These are phyloP conservation scores for Neuroterus valhalla DNA, from an alignment of 1,140 invertebrate species.

Conservation along the genomic window DNA sequence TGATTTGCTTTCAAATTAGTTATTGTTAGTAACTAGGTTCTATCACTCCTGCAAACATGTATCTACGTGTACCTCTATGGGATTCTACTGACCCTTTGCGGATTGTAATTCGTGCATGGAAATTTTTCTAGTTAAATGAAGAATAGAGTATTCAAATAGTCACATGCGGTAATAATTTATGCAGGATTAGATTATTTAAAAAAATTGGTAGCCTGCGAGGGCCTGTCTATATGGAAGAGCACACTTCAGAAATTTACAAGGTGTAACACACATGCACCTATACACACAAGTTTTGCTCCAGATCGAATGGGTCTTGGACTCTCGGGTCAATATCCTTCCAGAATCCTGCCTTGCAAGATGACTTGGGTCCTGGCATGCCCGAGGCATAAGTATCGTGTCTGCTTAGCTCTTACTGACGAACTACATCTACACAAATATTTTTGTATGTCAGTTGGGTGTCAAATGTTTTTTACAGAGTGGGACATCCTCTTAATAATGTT, in stretches of 20 bases:
- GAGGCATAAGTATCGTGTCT: neutral
- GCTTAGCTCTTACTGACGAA: neutral
- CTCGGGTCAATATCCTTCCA: constrained; percentile 57
- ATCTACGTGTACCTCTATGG: too few relatives aligned
- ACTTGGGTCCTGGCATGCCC: constrained; percentile 35
- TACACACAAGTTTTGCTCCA: constrained; percentile 49
- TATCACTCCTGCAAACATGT: too few relatives aligned
- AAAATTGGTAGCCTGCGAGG: too few relatives aligned
- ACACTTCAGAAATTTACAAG: too few relatives aligned
- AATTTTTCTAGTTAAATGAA: too few relatives aligned
- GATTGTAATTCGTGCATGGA: too few relatives aligned
- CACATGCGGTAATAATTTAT: constrained; percentile 17
- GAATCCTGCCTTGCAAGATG: constrained; percentile 56
- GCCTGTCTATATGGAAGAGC: too few relatives aligned
- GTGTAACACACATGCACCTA: constrained; percentile 46
- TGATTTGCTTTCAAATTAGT: too few relatives aligned
- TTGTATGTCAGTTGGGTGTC: constrained; percentile 2
- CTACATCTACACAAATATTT: constrained; percentile 31
- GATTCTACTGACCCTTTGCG: too few relatives aligned
- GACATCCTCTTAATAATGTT: neutral
- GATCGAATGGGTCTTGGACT: constrained; percentile 42
- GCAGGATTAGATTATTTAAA: neutral
- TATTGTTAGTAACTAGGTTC: too few relatives aligned
- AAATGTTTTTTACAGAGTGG: constrained; percentile 6
- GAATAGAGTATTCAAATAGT: too few relatives aligned